These are phyloP conservation scores for Tenualosa thibaudeaui DNA, from an alignment of 2,797 vertebrate species.

Conservation along the genomic window DNA sequence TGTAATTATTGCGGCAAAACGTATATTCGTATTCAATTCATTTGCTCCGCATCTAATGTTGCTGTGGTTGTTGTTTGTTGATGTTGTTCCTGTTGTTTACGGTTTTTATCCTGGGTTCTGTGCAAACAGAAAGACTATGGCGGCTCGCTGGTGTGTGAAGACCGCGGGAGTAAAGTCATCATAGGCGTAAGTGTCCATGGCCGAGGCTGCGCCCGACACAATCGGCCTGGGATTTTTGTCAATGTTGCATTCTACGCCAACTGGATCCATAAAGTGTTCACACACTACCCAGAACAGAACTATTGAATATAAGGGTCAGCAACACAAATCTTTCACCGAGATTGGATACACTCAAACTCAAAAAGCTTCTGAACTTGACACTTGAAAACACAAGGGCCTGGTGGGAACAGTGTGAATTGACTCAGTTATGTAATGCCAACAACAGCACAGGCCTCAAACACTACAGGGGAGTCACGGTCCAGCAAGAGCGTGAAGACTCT, in stretches of 20 bases:
- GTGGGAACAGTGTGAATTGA: slow-evolving; percentile 14
- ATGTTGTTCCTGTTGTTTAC: not conserved
- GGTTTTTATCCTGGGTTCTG: not conserved
- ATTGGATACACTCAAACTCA: not conserved
- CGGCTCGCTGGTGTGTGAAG: slow-evolving; percentile 92
- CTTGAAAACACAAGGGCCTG: not conserved
- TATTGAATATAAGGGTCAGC: slow-evolving; percentile 10
- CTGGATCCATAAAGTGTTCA: slow-evolving; percentile 96
- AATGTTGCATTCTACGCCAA: slow-evolving; percentile 92
- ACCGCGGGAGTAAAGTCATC: slow-evolving; percentile 87
- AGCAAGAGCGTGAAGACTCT: not conserved
- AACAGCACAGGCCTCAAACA: not conserved
- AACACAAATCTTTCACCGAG: not conserved
- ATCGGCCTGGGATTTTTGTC: slow-evolving; percentile 92
- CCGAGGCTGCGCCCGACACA: slow-evolving; percentile 88
- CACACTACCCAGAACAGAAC: slow-evolving; percentile 60
- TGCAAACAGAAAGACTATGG: slow-evolving; percentile 89
- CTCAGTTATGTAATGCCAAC: not conserved
- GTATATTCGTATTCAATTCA: not conserved
- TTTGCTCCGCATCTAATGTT: not conserved
- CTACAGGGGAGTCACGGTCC: not conserved
- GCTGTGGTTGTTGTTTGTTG: not conserved
- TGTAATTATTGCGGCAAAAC: not conserved
- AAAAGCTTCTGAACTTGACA: not conserved
- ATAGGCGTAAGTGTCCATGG: slow-evolving; percentile 93